Conservation (phyloP, 2,113 vertebrate genomes). For the Ophthalmolycus amberensis region DNA sequence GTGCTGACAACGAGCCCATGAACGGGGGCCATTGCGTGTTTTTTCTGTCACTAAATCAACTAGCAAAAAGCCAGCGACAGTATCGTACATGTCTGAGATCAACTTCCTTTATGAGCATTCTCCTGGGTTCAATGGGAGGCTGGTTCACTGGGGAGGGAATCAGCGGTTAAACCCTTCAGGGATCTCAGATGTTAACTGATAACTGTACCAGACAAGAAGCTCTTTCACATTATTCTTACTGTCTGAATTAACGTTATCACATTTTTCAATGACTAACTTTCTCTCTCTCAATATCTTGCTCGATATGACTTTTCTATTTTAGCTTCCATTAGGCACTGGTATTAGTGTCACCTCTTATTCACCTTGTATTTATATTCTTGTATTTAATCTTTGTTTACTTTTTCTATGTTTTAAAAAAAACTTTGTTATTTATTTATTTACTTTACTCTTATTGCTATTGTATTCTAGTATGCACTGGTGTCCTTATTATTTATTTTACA, state of each 20-base stretch:
- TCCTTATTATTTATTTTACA: not conserved
- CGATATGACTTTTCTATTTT: not conserved
- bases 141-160: not conserved
- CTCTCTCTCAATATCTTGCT: not conserved
- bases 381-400: not conserved
- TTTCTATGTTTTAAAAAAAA: not conserved
- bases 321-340: too few relatives aligned
- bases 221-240: constrained; percentile 42
- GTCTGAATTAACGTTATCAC: not conserved
- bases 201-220: not conserved
- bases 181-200: constrained; percentile 7
- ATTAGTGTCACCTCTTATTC: not conserved
- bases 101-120: not conserved
- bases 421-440: not conserved
- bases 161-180: constrained; percentile 1
- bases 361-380: not conserved
- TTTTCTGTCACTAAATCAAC: not conserved
- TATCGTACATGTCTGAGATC: not conserved
- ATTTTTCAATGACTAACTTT: not conserved
- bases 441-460: not conserved
- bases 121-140: not conserved
- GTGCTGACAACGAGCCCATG: constrained; percentile 36
- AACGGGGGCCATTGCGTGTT: constrained; percentile 23
- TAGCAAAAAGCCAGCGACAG: not conserved
- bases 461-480: too few relatives aligned